Base-by-base conservation (phyloP, 2,797 vertebrate genomes). In the Bothrops alternatus region DNA sequence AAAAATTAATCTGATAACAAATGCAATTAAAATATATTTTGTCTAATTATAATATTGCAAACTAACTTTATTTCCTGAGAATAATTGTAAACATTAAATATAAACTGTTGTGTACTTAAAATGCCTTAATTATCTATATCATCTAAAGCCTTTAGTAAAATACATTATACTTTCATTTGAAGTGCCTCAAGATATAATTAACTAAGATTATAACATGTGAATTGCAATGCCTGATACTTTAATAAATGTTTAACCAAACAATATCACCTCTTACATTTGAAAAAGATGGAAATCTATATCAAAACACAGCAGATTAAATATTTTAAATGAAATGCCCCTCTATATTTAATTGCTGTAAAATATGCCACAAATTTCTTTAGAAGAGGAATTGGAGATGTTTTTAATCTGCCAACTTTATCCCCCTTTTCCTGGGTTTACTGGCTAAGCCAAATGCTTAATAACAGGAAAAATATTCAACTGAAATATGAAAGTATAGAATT, bases 291-390 rank as follows among this genome's bases (percentile, higher is more conserved):
- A 93, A n/a, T 14, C 86, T 88, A 78, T 58, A 58, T 92, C 42
- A 60, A 20, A 82, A 60, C 32, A 20, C 63, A 90, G 56, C 42
- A 93, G 10, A 23, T 28, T 50, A 47, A 55, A 0, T 65, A 1
- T 42, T 25, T 18, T 11, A 93, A 60, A 12, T 6, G 86, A 73
- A 58, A 53, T 10, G 14, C 86, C 1, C 2, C 1, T 23, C 3
- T 1, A 3, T 61, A 93, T 94, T 88, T 20, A 69, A 69, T 32
- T 92, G 1, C 50, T 28, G 12, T 89, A 86, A 96, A 92, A 25
- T 91, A 85, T 0, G 0, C 2, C 25, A 37, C 13, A 25, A 82
- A 94, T 7, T 14, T 53, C 63, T 92, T 94, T 28, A 25, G 69
- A 90, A 95, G 18, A 0, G 37, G 6, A 89, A 61, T 8, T 10